A percentile compares a stretch with the other conserved stretches of the same genome.
Evolutionary conservation across 2,113 vertebrate genomes (phyloP).

Genomic region (Syngnathus scovelli): DNA sequence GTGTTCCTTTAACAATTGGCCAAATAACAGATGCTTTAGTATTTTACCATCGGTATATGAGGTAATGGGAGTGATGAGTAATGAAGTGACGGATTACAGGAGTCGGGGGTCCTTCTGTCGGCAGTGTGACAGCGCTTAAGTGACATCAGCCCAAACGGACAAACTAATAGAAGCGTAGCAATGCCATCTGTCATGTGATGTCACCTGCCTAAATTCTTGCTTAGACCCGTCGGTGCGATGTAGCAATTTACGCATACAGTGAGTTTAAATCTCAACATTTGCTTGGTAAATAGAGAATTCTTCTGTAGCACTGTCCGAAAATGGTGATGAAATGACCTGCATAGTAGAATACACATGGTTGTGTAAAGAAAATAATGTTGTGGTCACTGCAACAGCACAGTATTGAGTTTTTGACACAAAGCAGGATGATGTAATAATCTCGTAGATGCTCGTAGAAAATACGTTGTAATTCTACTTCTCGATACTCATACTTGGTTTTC

Average conservation of each 20-base stretch:
- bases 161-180: conserved; percentile 10
- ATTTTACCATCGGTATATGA: conserved; percentile 21
- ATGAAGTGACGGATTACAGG: conserved; percentile 34
- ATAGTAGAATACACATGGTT: no score
- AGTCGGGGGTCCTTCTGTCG: conserved; percentile 8
- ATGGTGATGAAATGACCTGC: conserved; percentile 28
- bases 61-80: conserved; percentile 45
- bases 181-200: conserved; percentile 5
- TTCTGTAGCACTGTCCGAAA: conserved; percentile 30
- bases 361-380: no score
- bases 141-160: conserved; percentile 32
- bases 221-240: background rate
- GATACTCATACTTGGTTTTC: no score
- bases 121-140: conserved; percentile 29
- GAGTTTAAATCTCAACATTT: conserved; percentile 35
- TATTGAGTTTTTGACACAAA: no score
- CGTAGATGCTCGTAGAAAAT: no score
- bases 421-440: no score
- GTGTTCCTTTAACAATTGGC: background rate
- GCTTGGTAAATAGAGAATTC: conserved; percentile 30
- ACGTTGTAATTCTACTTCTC: no score
- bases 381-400: no score
- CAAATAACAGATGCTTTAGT: conserved; percentile 8
- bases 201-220: background rate
- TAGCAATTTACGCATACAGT: background rate